Conservation (phyloP, 2,797 vertebrate genomes). For the Loriculus beryllinus region DNA sequence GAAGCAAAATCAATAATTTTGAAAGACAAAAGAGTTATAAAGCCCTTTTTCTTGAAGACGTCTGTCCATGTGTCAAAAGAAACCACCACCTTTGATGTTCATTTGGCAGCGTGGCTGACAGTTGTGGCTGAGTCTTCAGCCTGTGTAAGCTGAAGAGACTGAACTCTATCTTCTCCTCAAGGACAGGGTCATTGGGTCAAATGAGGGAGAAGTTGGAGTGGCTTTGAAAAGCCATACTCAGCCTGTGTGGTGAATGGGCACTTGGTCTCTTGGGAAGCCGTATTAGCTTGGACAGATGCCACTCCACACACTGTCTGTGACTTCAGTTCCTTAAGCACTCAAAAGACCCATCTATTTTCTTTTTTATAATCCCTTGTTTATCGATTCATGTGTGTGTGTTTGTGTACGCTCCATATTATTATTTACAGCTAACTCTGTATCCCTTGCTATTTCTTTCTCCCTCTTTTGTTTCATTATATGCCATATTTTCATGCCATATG, state of each 20-base stretch:
- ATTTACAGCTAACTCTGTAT: constrained; percentile 59
- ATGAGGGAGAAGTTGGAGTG: neutral
- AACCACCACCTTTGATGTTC: neutral
- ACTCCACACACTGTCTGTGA: neutral
- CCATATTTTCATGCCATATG: constrained; percentile 67
- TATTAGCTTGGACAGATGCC: neutral
- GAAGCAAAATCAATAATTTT: constrained; percentile 47
- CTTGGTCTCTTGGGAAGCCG: neutral
- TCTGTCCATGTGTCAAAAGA: neutral
- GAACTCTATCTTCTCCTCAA: neutral
- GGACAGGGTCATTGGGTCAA: neutral
- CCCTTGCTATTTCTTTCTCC: constrained; percentile 42
- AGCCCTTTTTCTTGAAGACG: constrained; percentile 23
- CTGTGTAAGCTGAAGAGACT: neutral
- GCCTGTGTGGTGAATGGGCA: neutral
- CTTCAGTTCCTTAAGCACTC: neutral
- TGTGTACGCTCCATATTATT: constrained; percentile 54
- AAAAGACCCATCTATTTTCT: constrained; percentile 20
- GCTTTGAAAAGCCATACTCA: neutral
- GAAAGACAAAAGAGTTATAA: constrained; percentile 19
- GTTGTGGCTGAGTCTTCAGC: neutral
- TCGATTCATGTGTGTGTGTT: constrained; percentile 18
- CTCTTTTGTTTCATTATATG: constrained; percentile 50
- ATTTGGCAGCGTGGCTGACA: neutral
- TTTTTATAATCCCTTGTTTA: constrained; percentile 17